Evolutionary conservation across 2,888 invertebrate genomes (phyloP).

Genomic region (Sceliomorpha sp.): DNA sequence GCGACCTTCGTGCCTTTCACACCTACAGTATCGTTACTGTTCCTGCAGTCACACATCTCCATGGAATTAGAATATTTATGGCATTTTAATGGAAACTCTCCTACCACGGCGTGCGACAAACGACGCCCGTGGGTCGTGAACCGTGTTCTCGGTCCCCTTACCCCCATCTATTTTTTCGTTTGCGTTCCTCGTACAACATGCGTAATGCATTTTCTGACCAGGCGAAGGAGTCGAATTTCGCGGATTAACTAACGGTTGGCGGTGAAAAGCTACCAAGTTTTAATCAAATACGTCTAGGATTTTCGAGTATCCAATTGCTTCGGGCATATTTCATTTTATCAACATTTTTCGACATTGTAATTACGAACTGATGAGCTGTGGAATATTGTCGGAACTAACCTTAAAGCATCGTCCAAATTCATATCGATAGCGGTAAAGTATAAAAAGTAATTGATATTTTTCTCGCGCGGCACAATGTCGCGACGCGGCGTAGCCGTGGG

Average conservation of each 20-base stretch:
- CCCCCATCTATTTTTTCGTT: slow-evolving; percentile 21
- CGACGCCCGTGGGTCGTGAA: slow-evolving; percentile 47
- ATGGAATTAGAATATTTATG: slow-evolving; percentile 51
- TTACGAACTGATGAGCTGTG: too few relatives aligned
- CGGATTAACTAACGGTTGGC: slow-evolving; percentile 13
- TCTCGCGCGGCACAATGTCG: too few relatives aligned
- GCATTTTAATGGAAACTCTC: slow-evolving; percentile 47
- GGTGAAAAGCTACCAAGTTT: neutral
- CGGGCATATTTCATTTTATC: too few relatives aligned
- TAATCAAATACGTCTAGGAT: too few relatives aligned
- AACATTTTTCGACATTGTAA: too few relatives aligned
- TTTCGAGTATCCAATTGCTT: too few relatives aligned
- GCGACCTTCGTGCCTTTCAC: slow-evolving; percentile 11
- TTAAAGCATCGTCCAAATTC: too few relatives aligned
- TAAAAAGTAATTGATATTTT: too few relatives aligned
- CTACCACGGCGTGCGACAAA: slow-evolving; percentile 39
- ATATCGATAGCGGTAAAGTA: too few relatives aligned
- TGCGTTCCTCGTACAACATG: slow-evolving; percentile 24
- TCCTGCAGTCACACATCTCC: slow-evolving; percentile 22
- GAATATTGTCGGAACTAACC: too few relatives aligned
- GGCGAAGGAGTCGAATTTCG: slow-evolving; percentile 8
- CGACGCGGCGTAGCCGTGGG: too few relatives aligned
- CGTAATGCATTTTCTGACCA: slow-evolving; percentile 32
- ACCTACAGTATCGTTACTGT: slow-evolving; percentile 19
- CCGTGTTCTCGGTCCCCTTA: slow-evolving; percentile 21